Conservation (phyloP, 1,140 invertebrate species). For the Drosophila busckii region DNA sequence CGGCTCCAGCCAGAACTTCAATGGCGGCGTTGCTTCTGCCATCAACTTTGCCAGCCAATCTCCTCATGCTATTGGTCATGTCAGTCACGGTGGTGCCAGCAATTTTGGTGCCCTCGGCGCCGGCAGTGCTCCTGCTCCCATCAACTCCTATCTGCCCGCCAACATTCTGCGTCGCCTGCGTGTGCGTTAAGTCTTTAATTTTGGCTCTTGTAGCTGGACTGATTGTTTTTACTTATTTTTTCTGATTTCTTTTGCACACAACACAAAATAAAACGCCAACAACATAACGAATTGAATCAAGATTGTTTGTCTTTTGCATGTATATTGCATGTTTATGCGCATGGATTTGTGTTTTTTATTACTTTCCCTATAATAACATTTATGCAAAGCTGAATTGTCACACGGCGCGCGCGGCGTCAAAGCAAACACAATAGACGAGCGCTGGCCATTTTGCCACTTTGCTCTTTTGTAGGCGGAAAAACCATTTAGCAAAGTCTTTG, state of each 20-base stretch:
- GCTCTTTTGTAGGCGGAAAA: slow-evolving; percentile 67
- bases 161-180: slow-evolving; percentile 63
- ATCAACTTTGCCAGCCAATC: slow-evolving; percentile 54
- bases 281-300: slow-evolving; percentile 38
- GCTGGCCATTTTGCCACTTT: too few relatives aligned
- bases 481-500: slow-evolving; percentile 55
- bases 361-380: slow-evolving; percentile 69
- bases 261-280: slow-evolving; percentile 54
- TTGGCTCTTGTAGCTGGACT: slow-evolving; percentile 30
- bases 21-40: slow-evolving; percentile 48
- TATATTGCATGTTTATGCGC: slow-evolving; percentile 67
- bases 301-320: slow-evolving; percentile 19
- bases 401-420: slow-evolving; percentile 5
- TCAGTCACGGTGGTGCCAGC: neutral
- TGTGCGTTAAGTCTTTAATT: slow-evolving; percentile 41
- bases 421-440: slow-evolving; percentile 52
- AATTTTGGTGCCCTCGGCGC: neutral
- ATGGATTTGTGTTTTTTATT: slow-evolving; percentile 47
- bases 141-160: slow-evolving; percentile 48
- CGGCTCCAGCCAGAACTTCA: slow-evolving; percentile 31
- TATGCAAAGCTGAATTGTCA: slow-evolving; percentile 59
- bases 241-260: slow-evolving; percentile 31
- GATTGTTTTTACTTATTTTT: slow-evolving; percentile 50
- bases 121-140: slow-evolving; percentile 1
- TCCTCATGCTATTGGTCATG: neutral